Base-by-base conservation (phyloP, 2,888 invertebrate species). In the Hetaerina titia region DNA sequence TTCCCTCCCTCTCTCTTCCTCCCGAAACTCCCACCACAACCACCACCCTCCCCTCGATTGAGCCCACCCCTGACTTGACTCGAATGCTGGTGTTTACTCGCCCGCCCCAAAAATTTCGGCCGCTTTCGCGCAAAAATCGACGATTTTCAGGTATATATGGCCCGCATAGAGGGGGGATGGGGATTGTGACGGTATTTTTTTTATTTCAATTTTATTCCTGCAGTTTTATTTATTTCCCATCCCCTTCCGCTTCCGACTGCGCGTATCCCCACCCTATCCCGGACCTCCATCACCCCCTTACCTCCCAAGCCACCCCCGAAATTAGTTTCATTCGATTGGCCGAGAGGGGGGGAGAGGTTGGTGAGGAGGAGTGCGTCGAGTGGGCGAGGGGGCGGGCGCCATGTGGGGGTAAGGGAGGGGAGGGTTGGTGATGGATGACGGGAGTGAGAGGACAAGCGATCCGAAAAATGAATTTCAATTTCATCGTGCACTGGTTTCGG, bases 281-380 rank as follows among this genome's bases (percentile, higher is more conserved):
- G 13, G 13, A 31, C 31, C 2, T 31, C 19, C 81, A 81, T 13
- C 81, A 81, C 81, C 7, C 31, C 81, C 25, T 31, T 15, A 31
- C 81, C 81, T 13, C 81, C 25, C 81, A 25, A n/a, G 2, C 89
- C 89, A 15, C 56, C 19, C 57, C 15, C 89, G 19, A 58, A 89
- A 56, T 89, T 89, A 89, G 89, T 89, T 89, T 89, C 89, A 89
- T 89, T 89, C 58, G 58, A 89, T 89, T 89, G 89, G 89, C 57
- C 81, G 81, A 81, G 31, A 8, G 31, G n/a, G 69, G n/a, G 69
- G 25, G 31, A 0, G 81, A 0, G 31, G 81, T 45, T 45, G 45
- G 45, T n/a, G n/a, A 45, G 45, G 4, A 45, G 45, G 45, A 45
- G 45, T 45, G 45, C 45, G 45, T 45, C 45, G 81, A 69, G 69